phyloP scores from a whole-genome alignment of 1,140 invertebrate species.

The Patella vulgata region DNA sequence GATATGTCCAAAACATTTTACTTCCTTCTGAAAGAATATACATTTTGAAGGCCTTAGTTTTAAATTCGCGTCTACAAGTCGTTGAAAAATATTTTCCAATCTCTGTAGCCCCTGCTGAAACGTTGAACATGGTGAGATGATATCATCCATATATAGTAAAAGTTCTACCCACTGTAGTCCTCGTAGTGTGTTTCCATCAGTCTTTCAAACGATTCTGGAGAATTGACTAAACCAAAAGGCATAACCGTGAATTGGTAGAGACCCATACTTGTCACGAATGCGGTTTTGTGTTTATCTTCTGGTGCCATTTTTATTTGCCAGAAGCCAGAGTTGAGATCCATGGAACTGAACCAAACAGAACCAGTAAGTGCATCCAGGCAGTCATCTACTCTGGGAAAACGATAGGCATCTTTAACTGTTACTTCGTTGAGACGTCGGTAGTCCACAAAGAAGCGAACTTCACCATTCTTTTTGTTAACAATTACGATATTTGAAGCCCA shows the following conservation, averaged over 20 bases:
- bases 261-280: constrained; percentile 17
- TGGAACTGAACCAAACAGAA: constrained; percentile 7
- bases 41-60: no score
- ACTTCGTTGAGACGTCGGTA: constrained; percentile 54
- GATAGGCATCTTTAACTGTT: constrained; percentile 25
- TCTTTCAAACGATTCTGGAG: constrained; percentile 44
- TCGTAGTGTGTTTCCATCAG: constrained; percentile 39
- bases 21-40: no score
- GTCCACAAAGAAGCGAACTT: constrained; percentile 68
- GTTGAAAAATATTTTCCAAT: no score
- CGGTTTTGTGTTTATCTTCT: not conserved
- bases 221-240: constrained; percentile 35
- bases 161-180: constrained; percentile 17
- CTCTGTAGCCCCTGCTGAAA: no score
- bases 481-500: constrained; percentile 65
- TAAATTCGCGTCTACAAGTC: no score
- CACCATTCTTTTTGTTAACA: constrained; percentile 66
- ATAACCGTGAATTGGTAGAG: constrained; percentile 17
- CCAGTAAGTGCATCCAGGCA: constrained; percentile 5
- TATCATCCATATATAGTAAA: constrained; percentile 45
- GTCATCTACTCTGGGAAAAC: constrained; percentile 34
- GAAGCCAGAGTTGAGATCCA: constrained; percentile 21
- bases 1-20: no score
- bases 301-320: constrained; percentile 13
- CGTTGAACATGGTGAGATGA: no score